A percentile compares a stretch with the other conserved stretches of the same genome.
Conservation (phyloP, 2,797 vertebrate species). For the Phalanger gymnotis region DNA sequence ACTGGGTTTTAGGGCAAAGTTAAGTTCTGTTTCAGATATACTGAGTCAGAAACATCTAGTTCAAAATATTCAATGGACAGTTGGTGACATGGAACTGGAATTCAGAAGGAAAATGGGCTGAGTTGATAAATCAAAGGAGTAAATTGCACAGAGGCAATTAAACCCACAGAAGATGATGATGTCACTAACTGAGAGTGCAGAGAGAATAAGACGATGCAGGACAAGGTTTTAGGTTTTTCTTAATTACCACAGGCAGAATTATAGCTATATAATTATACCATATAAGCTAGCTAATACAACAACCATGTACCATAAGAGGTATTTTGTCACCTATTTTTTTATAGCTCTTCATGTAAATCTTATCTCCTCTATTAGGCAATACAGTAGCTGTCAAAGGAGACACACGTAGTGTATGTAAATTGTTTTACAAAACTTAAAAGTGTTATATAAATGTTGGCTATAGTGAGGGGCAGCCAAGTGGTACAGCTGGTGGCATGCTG, state of each 20-base stretch:
- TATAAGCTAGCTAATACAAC: neutral
- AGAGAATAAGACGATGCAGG: neutral
- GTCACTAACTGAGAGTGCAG: neutral
- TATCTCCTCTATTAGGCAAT: neutral
- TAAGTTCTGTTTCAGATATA: neutral
- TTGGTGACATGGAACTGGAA: neutral
- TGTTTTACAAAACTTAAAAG: neutral
- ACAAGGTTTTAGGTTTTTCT: neutral
- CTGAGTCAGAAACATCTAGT: neutral
- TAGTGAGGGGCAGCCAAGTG: neutral
- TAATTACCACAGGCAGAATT: neutral
- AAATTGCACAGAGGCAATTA: neutral
- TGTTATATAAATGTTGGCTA: neutral
- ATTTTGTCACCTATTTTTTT: neutral
- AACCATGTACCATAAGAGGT: neutral
- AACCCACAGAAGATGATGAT: neutral
- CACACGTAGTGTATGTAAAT: neutral
- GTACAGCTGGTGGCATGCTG: neutral
- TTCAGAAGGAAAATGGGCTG: neutral
- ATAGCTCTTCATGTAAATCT: neutral
- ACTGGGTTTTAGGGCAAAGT: neutral
- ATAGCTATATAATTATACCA: neutral
- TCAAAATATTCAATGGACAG: neutral
- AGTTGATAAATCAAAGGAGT: neutral
- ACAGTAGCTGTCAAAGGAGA: neutral